Evolutionary conservation across 2,888 invertebrate genomes (phyloP).

Genomic region (Lysandra coridon): DNA sequence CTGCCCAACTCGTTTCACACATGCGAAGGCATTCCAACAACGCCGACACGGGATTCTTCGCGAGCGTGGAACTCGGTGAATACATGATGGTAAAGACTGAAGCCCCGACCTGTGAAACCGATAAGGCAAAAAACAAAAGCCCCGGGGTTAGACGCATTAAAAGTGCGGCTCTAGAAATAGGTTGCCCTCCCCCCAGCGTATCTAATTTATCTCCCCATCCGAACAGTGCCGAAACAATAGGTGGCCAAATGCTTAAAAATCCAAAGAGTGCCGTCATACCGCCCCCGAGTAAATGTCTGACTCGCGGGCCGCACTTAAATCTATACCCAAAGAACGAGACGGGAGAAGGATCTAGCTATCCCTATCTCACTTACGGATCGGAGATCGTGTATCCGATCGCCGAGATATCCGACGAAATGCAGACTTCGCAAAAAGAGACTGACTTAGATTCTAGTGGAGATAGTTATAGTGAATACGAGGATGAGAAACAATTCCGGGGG

Average conservation of each 20-base stretch:
- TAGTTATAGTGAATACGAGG: constrained; percentile 83
- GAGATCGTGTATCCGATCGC: constrained; percentile 92
- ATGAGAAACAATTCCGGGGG: constrained; percentile 77
- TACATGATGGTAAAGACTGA: constrained; percentile 77
- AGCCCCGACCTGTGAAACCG: constrained; percentile 69
- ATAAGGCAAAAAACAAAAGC: constrained; percentile 78
- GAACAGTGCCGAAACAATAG: constrained; percentile 89
- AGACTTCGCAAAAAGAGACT: constrained; percentile 83
- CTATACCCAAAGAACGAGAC: constrained; percentile 83
- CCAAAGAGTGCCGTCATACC: constrained; percentile 83
- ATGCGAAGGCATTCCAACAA: constrained; percentile 83
- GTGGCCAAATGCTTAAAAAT: constrained; percentile 84
- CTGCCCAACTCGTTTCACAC: constrained; percentile 73
- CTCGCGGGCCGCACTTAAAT: constrained; percentile 85
- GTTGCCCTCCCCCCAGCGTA: constrained; percentile 84
- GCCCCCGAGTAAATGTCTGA: constrained; percentile 85
- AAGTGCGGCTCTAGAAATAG: constrained; percentile 86
- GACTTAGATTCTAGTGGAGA: constrained; percentile 81
- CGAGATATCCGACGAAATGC: constrained; percentile 90
- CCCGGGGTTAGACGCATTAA: constrained; percentile 84
- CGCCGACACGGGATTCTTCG: constrained; percentile 81
- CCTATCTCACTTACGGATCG: constrained; percentile 84
- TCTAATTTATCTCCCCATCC: constrained; percentile 89
- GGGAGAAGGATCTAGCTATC: constrained; percentile 88
- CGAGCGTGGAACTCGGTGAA: constrained; percentile 75